Base-by-base conservation (phyloP, 2,888 invertebrate species). In the Chrysodeixis includens region DNA sequence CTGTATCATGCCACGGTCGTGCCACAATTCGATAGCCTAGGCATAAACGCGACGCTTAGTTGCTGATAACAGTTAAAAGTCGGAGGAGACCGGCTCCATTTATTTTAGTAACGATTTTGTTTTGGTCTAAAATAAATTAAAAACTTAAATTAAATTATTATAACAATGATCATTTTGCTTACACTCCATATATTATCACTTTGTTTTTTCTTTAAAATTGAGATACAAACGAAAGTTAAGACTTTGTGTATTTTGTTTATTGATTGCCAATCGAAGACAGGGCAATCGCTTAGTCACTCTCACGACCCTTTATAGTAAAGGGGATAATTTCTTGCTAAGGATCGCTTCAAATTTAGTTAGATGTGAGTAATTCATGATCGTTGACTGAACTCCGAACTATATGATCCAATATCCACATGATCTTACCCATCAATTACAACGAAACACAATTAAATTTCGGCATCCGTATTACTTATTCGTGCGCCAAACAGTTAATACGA, bases 401-500 rank as follows among this genome's bases (percentile, higher is more conserved):
- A 40, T 40, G 40, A 40, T n/a, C n/a, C 40, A n/a, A n/a, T 6
- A n/a, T n/a, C 14, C n/a, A 40, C 4, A 40, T 40, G n/a, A 40
- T 35, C 12, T 7, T n/a, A n/a, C 40, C 14, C 65, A 71, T 53
- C 16, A 32, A 26, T 66, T 53, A 44, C 30, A 66, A 54, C 18
- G 12, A 55, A 67, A 30, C 10, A 51, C n/a, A 56, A 22, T 30
- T 22, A 51, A 51, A 59, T 30, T 56, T 30, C 12, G 40, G 26
- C 51, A 32, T 58, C 57, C 58, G 69, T 59, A 62, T 76, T 60
- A 30, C 56, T 63, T 62, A 32, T 30, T 52, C 32, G 40, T 46
- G 32, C 51, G 77, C 71, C 79, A 78, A 82, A 72, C 78, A 74
- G 78, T 87, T 92, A 92, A 92, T 93, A 87, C 85, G 90, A 90